Base-by-base conservation (phyloP, 1,140 invertebrate species). In the Chironomus striatipennis region DNA sequence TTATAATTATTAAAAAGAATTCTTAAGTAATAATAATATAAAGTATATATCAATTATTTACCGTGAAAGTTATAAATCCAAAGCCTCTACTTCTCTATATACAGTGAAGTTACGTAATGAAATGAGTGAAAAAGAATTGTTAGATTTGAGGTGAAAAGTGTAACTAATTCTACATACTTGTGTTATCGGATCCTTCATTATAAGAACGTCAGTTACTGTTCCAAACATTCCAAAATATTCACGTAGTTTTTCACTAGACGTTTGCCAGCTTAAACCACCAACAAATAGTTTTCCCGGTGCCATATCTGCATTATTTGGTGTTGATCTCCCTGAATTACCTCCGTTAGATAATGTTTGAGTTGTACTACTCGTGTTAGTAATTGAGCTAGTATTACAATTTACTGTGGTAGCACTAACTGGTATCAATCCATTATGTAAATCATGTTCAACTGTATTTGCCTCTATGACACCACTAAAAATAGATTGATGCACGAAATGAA, bases 171-270 rank as follows among this genome's bases (percentile, higher is more conserved):
- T n/a, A 83, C 83, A 84, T 85, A 95, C 94, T 92, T 95, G 93
- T 76, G 93, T 95, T 15, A 95, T 90, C 2, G 93, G 93, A 85
- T 96, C 93, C 86, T 95, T 96, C 93, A 95, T 95, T 78, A 96
- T 95, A 73, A 95, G 88, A 70, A 95, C 93, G 81, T 96, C 93
- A n/a, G 93, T 93, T 75, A 96, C 93, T 4, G 90, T 90, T 74
- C 94, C 94, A 79, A 95, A 96, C 89, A 94, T 94, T 74, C 91
- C 90, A 79, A 96, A 96, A 81, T 96, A 95, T 77, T 95, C 92
- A 78, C 91, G 86, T 7, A 96, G 86, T 81, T 95, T 95, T 81
- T 96, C 93, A 43, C 91, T 91, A 78, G 92, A 93, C 17, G 94
- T 96, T 82, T 95, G 93, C 93, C 93, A 96, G 79, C 92, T 94